phyloP scores from a whole-genome alignment of 2,113 vertebrate genomes.

The Apodemus sylvaticus region DNA sequence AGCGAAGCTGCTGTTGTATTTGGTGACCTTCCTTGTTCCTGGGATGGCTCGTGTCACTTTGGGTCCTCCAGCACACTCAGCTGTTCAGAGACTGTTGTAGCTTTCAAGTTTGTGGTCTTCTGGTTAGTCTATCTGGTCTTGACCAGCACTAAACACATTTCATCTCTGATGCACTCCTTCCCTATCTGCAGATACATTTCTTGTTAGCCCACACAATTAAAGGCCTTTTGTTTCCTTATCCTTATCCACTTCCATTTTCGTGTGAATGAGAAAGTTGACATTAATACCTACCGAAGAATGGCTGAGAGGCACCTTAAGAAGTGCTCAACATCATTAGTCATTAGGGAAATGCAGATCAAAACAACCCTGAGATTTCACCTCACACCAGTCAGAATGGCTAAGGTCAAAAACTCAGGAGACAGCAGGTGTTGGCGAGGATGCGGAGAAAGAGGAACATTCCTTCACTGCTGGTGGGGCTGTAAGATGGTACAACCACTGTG shows the following conservation, averaged over 20 bases:
- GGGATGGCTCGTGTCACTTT: not conserved
- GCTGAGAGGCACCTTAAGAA: no score
- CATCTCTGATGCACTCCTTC: not conserved
- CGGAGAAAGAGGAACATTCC: no score
- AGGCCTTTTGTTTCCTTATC: not conserved
- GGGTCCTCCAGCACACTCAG: not conserved
- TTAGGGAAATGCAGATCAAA: no score
- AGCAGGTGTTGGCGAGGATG: no score
- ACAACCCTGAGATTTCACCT: no score
- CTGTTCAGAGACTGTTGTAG: not conserved
- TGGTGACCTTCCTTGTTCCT: not conserved
- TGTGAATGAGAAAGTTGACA: not conserved
- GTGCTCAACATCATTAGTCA: no score
- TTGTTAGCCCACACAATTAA: not conserved
- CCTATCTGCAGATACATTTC: slow-evolving; percentile 15
- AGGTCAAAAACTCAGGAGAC: no score
- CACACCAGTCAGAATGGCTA: no score
- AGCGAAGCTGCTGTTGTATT: not conserved
- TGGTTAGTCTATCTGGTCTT: slow-evolving; percentile 34
- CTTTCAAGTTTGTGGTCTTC: slow-evolving; percentile 3
- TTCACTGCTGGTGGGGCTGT: no score
- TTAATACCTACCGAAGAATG: no score
- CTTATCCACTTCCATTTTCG: not conserved
- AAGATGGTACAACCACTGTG: no score
- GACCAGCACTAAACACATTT: not conserved